Evolutionary conservation across 2,888 invertebrate species (phyloP).

Genomic region (Carpatolechia fugitivella): DNA sequence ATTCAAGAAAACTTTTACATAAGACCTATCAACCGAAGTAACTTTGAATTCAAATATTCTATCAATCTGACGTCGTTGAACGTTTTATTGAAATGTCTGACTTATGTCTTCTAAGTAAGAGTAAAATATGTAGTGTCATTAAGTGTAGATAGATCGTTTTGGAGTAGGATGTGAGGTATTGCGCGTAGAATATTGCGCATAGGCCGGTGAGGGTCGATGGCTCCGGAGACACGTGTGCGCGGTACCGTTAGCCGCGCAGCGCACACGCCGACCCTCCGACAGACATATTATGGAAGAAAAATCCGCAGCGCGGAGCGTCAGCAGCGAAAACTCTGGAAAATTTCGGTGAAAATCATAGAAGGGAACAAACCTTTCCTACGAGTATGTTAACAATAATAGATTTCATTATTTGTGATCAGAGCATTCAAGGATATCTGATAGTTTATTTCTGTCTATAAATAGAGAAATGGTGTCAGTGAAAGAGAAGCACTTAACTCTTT

Average conservation of each 20-base stretch:
- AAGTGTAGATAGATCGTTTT: constrained; percentile 32
- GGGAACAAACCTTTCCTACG: too few species aligned
- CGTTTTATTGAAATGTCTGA: neutral
- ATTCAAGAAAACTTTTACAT: constrained; percentile 33
- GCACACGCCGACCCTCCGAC: constrained; percentile 56
- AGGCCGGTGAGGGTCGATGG: constrained; percentile 76
- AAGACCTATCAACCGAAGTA: constrained; percentile 49
- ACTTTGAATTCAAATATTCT: constrained; percentile 20
- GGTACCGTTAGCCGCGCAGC: constrained; percentile 64
- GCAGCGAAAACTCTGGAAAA: constrained; percentile 26
- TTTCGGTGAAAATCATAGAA: neutral
- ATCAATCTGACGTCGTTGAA: too few species aligned
- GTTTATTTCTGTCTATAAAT: too few species aligned
- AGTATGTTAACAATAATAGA: too few species aligned
- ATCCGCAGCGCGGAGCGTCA: constrained; percentile 56
- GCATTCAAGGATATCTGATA: too few species aligned
- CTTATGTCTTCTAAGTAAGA: constrained; percentile 18
- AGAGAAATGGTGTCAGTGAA: too few species aligned
- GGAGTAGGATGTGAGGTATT: constrained; percentile 38
- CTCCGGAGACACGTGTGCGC: constrained; percentile 72
- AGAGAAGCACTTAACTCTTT: too few species aligned
- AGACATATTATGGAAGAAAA: constrained; percentile 69
- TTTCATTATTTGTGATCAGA: too few species aligned
- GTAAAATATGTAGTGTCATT: constrained; percentile 19
- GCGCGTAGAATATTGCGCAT: constrained; percentile 73